phyloP scores from a whole-genome alignment of 1,140 invertebrate genomes.

The Lasioglossum baleicum region DNA sequence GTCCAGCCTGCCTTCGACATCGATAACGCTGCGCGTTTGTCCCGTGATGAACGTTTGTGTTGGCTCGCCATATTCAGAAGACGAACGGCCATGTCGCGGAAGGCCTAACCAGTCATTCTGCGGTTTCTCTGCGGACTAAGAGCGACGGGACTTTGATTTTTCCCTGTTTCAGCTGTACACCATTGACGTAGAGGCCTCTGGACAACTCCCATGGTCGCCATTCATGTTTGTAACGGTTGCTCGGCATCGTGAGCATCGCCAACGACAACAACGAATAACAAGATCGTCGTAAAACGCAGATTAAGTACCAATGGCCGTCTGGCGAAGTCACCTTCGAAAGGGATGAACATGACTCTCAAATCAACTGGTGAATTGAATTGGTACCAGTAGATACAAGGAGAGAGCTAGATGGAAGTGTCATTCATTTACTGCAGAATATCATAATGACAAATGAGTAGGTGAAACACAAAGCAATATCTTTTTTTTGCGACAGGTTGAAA shows the following conservation, averaged over 20 bases:
- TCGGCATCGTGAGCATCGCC: no score
- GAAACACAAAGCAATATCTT: no score
- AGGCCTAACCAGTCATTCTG: background rate
- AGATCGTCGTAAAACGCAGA: no score
- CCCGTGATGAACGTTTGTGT: background rate
- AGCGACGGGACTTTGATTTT: background rate
- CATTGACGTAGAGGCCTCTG: background rate
- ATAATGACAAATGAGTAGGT: no score
- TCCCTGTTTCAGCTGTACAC: background rate
- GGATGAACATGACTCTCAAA: no score
- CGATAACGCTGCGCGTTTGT: slow-evolving; percentile 14
- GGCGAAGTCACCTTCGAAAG: no score
- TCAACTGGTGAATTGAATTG: no score
- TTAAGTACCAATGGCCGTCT: no score
- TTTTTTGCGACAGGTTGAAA: no score
- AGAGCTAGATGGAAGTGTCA: no score
- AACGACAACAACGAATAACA: background rate
- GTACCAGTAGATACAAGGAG: no score
- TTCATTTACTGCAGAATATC: no score
- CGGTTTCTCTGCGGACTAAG: slow-evolving; percentile 8
- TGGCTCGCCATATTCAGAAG: background rate
- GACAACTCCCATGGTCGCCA: background rate
- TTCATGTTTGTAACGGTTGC: background rate
- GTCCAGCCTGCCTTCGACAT: background rate
- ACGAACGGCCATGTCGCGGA: background rate